phyloP scores from a whole-genome alignment of 2,888 invertebrate genomes.

The Caenorhabditis sinica region DNA sequence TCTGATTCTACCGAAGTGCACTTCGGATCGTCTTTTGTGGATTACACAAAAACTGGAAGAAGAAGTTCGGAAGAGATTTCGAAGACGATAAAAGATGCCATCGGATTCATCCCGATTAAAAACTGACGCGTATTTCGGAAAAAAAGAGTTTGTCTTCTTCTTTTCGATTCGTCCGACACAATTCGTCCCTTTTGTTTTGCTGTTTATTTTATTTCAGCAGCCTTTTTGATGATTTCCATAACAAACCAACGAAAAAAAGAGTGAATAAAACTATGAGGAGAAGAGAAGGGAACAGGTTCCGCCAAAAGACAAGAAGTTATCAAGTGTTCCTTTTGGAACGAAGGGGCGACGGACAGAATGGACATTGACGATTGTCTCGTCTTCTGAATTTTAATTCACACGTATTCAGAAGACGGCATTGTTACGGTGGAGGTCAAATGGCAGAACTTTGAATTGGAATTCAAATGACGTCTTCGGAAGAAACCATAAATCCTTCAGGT shows the following conservation, averaged over 20 bases:
- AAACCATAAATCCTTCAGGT: neutral
- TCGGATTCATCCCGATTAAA: constrained; percentile 52
- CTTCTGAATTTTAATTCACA: constrained; percentile 23
- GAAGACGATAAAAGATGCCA: constrained; percentile 51
- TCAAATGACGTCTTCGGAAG: neutral
- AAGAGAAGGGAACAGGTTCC: constrained; percentile 48
- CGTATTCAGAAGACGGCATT: constrained; percentile 19
- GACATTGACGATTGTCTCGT: constrained; percentile 17
- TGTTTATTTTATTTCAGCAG: constrained; percentile 41
- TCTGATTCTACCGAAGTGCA: constrained; percentile 44
- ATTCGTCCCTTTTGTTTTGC: constrained; percentile 45
- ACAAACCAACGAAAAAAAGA: constrained; percentile 27
- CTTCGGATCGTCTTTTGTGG: constrained; percentile 36
- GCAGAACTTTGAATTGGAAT: constrained; percentile 18
- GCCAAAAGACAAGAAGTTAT: constrained; percentile 57
- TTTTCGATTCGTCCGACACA: constrained; percentile 5
- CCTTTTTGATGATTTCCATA: constrained; percentile 45
- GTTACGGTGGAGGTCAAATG: constrained; percentile 32
- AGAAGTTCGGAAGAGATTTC: constrained; percentile 51
- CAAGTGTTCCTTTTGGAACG: constrained; percentile 51
- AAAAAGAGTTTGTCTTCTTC: neutral
- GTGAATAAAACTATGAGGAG: constrained; percentile 4
- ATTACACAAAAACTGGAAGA: constrained; percentile 63
- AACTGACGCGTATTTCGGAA: constrained; percentile 40
- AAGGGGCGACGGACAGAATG: constrained; percentile 26